Evolutionary conservation across 2,888 invertebrate genomes (phyloP), one percentile per base, ranked within the genome.

Genomic region (Halictus ligatus): DNA sequence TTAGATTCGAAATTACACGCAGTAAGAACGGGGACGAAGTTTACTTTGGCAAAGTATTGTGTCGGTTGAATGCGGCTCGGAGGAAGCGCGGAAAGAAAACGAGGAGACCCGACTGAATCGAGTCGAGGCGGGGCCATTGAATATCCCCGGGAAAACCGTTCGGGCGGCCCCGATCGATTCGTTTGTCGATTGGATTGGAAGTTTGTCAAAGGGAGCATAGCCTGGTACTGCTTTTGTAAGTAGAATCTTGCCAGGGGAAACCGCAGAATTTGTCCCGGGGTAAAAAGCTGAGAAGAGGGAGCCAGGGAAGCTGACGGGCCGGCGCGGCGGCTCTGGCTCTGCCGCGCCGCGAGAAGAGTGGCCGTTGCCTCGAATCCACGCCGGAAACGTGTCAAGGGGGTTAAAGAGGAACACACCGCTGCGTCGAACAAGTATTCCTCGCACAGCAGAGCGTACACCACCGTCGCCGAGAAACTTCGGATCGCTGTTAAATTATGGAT

Each of bases 401-500:
- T 88, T 88, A 89, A 87, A 89, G 87, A 83, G 91, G 77, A 83
- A 86, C 88, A 86, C 88, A 75, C 83, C 71, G 80, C 82, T 83
- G 84, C 85, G 86, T 85, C 85, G 82, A 81, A 80, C 82, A 79
- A 83, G 74, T 79, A 85, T 74, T 54, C 50, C 50, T 35, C 71
- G 35, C 69, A 8, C 29, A 64, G 15, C 18, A 18, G 29, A 18
- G 64, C 64, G 64, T 18, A 35, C 29, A 35, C 29, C 25, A 13
- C 60, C 29, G 18, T 8, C 60, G 25, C 5, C 83, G 54, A 40
- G 84, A 77, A 90, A 90, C 89, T 90, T 89, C 75, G 73, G 82
- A 87, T 91, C 86, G 75, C 72, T 60, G 82, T 67, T 89, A 89
- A 90, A 91, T 90, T 89, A 90, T 88, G 84, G 85, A 90, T 85